Conservation (phyloP, 2,888 invertebrate species). For the Macrosiphum euphorbiae region DNA sequence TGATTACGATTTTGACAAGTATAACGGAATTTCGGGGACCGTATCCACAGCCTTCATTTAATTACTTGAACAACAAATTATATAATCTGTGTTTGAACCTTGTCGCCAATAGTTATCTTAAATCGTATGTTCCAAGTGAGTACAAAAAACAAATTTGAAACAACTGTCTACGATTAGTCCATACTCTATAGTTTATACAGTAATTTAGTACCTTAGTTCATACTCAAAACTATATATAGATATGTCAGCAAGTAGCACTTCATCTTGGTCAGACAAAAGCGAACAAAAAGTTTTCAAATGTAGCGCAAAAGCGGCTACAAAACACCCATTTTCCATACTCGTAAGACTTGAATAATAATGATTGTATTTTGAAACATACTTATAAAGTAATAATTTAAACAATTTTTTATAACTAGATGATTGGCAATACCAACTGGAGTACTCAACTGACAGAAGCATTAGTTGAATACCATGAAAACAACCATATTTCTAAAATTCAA, state of each 20-base stretch:
- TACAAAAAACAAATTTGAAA: not conserved
- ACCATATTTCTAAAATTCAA: slow-evolving; percentile 38
- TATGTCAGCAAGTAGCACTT: not conserved
- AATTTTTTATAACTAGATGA: slow-evolving; percentile 10
- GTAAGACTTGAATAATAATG: slow-evolving; percentile 18
- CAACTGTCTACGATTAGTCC: not conserved
- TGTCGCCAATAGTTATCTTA: not conserved
- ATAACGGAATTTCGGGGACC: no score
- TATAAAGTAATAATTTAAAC: not conserved
- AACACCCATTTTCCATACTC: slow-evolving; percentile 39
- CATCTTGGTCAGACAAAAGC: slow-evolving; percentile 17
- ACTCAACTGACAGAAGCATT: slow-evolving; percentile 26
- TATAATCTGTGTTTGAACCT: not conserved
- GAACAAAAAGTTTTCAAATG: slow-evolving; percentile 58
- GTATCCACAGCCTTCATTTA: no score
- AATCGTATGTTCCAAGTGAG: not conserved
- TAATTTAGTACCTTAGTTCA: not conserved
- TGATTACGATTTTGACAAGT: no score
- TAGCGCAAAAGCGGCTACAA: slow-evolving; percentile 42
- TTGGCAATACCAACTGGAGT: slow-evolving; percentile 49
- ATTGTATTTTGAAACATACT: not conserved
- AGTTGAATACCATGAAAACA: slow-evolving; percentile 54
- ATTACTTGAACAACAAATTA: not conserved
- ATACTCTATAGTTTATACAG: not conserved
- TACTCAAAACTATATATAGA: not conserved